Evolutionary conservation across 2,797 vertebrate species (phyloP), one percentile per base, ranked within the genome.

Genomic region (Dromococcyx pavoninus): DNA sequence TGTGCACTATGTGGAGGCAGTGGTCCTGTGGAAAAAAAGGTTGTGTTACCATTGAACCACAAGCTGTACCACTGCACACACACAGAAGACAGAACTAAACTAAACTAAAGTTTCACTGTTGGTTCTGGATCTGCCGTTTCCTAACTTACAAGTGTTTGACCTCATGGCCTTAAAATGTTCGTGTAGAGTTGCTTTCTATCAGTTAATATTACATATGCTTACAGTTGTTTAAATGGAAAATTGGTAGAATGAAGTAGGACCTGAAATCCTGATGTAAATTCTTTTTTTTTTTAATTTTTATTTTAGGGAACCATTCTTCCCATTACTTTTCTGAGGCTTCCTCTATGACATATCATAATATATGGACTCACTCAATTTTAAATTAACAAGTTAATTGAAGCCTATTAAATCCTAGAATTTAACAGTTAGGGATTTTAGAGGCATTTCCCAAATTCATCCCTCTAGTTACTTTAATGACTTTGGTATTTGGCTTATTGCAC

Each of bases 301-400:
- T 76, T 90, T 78, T 51, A 57, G n/a, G 9, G 7, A 87, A 44
- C 5, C 44, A 5, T n/a, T 89, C 13, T 73, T 85, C 79, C 66
- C 27, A 25, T 54, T 76, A 17, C n/a, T 86, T 92, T 92, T 91
- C 65, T 77, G 72, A 91, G 85, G 33, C 27, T 87, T 77, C 22
- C 9, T 61, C 13, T 61, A 5, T 39, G 43, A 66, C 14, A 8
- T 46, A 39, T 75, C 1, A 0, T 80, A 75, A 69, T 17, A 43
- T 15, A 51, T 39, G 60, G 39, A 14, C 43, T 91, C 50, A 41
- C 15, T 80, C 25, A 13, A 25, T 78, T 92, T 85, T 76, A 73
- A 76, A 87, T 87, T 76, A 73, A 58, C 17, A 57, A 76, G 53
- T 79, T 94, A 85, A 86, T 66, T 88, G 73, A 90, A 94, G 37